Evolutionary conservation across 2,888 invertebrate genomes (phyloP).

Genomic region (Agriotes lineatus): DNA sequence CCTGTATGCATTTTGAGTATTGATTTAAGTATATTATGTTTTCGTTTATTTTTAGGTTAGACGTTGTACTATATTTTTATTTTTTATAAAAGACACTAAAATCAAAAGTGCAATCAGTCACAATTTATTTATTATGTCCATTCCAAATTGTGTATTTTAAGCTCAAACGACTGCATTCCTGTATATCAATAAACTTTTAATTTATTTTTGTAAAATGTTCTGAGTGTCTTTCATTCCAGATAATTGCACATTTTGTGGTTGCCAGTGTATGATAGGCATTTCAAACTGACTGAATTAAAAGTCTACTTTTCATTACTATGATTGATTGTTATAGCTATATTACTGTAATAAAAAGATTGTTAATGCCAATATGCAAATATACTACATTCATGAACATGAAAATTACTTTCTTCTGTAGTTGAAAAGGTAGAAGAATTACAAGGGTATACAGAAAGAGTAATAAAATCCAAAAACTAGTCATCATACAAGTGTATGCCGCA

Average conservation of each 20-base stretch:
- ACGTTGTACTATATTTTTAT: conserved; percentile 34
- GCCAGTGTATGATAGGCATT: conserved; percentile 22
- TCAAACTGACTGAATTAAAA: conserved; percentile 28
- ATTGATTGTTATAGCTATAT: conserved; percentile 31
- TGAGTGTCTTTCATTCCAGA: conserved; percentile 24
- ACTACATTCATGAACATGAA: conserved; percentile 10
- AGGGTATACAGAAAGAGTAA: too few relatives aligned
- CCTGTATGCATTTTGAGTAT: conserved; percentile 27
- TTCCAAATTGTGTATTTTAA: conserved; percentile 55
- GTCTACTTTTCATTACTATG: conserved; percentile 20
- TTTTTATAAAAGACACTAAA: conserved; percentile 40
- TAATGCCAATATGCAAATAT: conserved; percentile 34
- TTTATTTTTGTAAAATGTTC: conserved; percentile 40
- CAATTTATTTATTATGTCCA: conserved; percentile 51
- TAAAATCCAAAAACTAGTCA: too few relatives aligned
- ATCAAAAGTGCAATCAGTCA: conserved; percentile 42
- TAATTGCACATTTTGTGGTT: conserved; percentile 14
- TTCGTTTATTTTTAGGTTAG: conserved; percentile 34
- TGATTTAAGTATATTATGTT: conserved; percentile 31
- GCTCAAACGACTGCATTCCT: conserved; percentile 58
- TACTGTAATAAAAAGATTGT: conserved; percentile 30
- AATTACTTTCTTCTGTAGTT: not conserved
- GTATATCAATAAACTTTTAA: conserved; percentile 43
- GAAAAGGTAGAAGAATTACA: too few relatives aligned
- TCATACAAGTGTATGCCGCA: too few relatives aligned